Percentiles rank a stretch among this genome's conserved stretches.
These are phyloP conservation scores for Epizoanthus rinbou DNA, from an alignment of 92 coral and sea anemone genomes.

Conservation along the genomic window DNA sequence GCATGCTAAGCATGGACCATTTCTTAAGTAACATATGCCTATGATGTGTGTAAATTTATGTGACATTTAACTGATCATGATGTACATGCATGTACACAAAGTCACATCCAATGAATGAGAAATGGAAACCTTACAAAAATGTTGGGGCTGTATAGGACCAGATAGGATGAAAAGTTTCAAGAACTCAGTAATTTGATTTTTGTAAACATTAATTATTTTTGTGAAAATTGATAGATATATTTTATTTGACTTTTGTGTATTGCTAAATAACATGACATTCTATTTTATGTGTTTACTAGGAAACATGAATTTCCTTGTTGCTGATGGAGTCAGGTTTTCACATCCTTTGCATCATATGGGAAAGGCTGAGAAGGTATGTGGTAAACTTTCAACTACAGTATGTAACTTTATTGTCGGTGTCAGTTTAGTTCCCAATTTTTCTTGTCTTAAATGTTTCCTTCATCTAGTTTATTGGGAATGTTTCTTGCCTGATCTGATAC, in stretches of 20 bases:
- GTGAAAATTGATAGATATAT: not conserved
- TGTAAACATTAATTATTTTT: not conserved
- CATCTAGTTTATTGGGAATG: not conserved
- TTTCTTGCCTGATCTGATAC: no score
- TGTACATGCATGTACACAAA: no score
- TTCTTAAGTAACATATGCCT: no score
- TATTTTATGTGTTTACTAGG: slow-evolving; percentile 52
- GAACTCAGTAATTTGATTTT: not conserved
- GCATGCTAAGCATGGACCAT: no score
- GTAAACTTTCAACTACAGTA: not conserved
- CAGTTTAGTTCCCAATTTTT: not conserved
- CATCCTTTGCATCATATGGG: slow-evolving; percentile 98
- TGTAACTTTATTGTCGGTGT: not conserved
- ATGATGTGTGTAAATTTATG: no score
- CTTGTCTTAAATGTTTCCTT: not conserved
- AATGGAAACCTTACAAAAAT: no score
- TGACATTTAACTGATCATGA: no score
- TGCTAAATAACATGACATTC: not conserved
- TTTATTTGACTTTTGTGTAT: not conserved
- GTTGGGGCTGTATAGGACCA: no score
- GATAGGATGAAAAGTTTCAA: no score
- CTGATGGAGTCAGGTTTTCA: slow-evolving; percentile 96
- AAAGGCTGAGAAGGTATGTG: slow-evolving; percentile 71
- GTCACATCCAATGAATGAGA: no score
- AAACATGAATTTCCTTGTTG: slow-evolving; percentile 85